Evolutionary conservation across 2,888 invertebrate genomes (phyloP).

Genomic region (Cosmorhoe ocellata): DNA sequence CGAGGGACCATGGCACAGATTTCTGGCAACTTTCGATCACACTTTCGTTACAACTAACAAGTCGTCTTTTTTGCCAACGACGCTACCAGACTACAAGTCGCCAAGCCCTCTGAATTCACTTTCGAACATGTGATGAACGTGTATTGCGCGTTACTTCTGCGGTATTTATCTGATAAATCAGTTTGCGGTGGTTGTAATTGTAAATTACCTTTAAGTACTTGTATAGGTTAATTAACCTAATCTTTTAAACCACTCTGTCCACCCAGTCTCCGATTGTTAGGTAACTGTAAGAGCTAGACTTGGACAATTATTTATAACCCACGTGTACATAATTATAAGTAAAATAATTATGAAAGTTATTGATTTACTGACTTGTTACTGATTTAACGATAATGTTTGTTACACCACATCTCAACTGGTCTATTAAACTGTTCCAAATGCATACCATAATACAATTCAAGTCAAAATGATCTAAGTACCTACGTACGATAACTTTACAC

Average conservation of each 20-base stretch:
- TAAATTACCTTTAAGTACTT: neutral
- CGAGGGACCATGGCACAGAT: conserved; percentile 69
- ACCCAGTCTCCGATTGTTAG: conserved; percentile 13
- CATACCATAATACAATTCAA: too few species aligned
- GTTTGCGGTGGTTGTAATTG: neutral
- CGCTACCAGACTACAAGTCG: conserved; percentile 63
- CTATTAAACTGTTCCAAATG: too few species aligned
- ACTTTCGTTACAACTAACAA: conserved; percentile 70
- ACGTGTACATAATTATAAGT: conserved; percentile 1
- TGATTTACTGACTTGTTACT: conserved; percentile 3
- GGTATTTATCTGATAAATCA: neutral
- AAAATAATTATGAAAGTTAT: conserved; percentile 1
- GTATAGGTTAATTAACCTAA: conserved; percentile 1
- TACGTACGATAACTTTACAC: too few species aligned
- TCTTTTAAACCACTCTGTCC: too few species aligned
- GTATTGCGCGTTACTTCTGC: conserved; percentile 9
- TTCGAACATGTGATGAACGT: conserved; percentile 41
- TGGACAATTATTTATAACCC: conserved; percentile 4
- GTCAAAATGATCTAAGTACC: too few species aligned
- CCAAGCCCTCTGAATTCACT: conserved; percentile 60
- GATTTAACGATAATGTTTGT: neutral
- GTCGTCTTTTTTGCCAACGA: conserved; percentile 63
- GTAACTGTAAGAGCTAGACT: conserved; percentile 12
- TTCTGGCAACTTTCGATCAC: conserved; percentile 79
- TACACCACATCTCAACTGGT: too few species aligned